Conservation (phyloP, 2,888 invertebrate species). For the Dioctria rufipes region DNA sequence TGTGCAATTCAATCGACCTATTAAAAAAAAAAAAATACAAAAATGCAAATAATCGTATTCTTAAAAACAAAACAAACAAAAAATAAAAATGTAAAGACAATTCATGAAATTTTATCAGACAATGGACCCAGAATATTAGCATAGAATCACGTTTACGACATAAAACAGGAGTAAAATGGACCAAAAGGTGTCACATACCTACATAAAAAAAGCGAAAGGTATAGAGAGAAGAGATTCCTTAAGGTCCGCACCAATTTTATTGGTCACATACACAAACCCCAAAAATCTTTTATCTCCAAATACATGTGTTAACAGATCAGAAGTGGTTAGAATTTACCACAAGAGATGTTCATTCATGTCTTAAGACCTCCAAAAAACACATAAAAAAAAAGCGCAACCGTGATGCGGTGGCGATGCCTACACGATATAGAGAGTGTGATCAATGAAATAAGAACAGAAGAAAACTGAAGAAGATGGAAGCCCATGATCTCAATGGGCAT, state of each 20-base stretch:
- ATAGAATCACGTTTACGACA: conserved; percentile 55
- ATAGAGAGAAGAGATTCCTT: not conserved
- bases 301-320: conserved; percentile 58
- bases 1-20: too few relatives aligned
- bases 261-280: conserved; percentile 24
- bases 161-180: conserved; percentile 47
- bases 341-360: conserved; percentile 50
- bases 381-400: conserved; percentile 44
- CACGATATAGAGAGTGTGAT: conserved; percentile 35
- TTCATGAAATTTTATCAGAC: conserved; percentile 48
- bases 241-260: conserved; percentile 35
- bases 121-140: conserved; percentile 52
- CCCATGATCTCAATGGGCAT: conserved; percentile 32
- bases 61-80: not conserved
- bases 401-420: conserved; percentile 25
- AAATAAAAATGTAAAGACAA: conserved; percentile 3
- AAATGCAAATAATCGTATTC: too few relatives aligned
- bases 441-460: conserved; percentile 42
- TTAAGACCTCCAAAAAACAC: conserved; percentile 34
- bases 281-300: conserved; percentile 56
- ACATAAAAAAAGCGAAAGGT: conserved; percentile 28
- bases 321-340: conserved; percentile 52
- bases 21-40: too few relatives aligned
- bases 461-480: conserved; percentile 48
- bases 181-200: conserved; percentile 38